These are phyloP conservation scores for Tarsius wallacei DNA, from an alignment of 2,797 vertebrate genomes.

Conservation along the genomic window DNA sequence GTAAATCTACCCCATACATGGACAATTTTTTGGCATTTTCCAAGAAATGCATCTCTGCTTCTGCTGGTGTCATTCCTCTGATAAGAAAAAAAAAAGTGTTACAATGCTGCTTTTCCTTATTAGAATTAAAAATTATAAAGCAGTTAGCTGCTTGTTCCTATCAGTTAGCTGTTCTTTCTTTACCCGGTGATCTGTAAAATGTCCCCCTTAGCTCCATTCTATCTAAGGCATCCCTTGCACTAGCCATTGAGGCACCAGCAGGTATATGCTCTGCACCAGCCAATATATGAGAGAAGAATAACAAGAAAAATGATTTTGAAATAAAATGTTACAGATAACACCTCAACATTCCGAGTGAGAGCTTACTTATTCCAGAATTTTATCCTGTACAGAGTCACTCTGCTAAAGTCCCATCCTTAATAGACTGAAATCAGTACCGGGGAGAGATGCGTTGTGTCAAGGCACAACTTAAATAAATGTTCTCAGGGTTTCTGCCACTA, in stretches of 20 bases:
- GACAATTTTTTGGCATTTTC: constrained; percentile 99
- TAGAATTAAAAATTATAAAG: background rate
- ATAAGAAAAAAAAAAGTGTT: background rate
- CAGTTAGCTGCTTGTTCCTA: no score
- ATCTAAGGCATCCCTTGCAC: background rate
- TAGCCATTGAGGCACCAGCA: background rate
- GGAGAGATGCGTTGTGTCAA: fast-evolving
- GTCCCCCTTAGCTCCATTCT: background rate
- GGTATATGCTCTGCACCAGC: background rate
- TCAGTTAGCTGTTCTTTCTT: background rate
- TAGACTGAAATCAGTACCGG: background rate
- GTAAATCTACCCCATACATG: constrained; percentile 99
- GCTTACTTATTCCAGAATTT: background rate
- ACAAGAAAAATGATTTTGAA: background rate
- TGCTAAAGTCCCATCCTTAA: background rate
- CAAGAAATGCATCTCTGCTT: constrained; percentile 98
- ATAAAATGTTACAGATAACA: background rate
- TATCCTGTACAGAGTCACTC: fast-evolving
- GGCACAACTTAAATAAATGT: background rate
- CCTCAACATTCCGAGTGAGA: background rate
- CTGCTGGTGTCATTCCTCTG: constrained; percentile 98
- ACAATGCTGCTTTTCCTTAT: background rate
- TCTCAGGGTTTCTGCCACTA: background rate
- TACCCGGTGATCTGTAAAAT: background rate
- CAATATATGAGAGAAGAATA: background rate